Conservation (phyloP, 2,888 invertebrate species). For the Priapulus caudatus region DNA sequence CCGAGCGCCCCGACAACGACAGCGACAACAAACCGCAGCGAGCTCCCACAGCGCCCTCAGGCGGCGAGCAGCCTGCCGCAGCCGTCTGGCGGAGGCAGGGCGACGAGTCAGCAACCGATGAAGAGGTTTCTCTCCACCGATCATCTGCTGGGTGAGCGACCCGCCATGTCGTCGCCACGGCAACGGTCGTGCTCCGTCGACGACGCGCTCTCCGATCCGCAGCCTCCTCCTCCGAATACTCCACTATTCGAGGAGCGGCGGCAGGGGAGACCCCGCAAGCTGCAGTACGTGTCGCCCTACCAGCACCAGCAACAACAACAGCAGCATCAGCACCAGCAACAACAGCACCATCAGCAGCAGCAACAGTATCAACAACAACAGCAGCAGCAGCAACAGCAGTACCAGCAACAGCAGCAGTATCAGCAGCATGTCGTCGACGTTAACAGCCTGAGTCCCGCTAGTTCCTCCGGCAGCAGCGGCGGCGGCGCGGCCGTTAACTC, state of each 20-base stretch:
- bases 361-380: background rate
- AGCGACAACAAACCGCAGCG: background rate
- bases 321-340: background rate
- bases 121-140: background rate
- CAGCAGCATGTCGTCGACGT: background rate
- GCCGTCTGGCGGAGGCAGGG: background rate
- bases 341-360: background rate
- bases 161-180: background rate
- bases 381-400: background rate
- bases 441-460: background rate
- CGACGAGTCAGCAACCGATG: background rate
- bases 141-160: background rate
- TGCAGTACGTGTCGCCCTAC: conserved; percentile 1
- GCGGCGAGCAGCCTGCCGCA: background rate
- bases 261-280: no score
- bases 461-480: background rate
- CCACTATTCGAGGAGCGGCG: no score
- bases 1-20: background rate
- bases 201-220: background rate
- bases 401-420: background rate
- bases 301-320: background rate
- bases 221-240: background rate
- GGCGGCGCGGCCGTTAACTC: no score
- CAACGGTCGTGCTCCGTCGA: background rate
- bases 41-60: background rate